A percentile compares a stretch with the other conserved stretches of the same genome.
These are phyloP conservation scores for Myotis pilosus DNA, from an alignment of 2,797 vertebrate species.

Conservation along the genomic window DNA sequence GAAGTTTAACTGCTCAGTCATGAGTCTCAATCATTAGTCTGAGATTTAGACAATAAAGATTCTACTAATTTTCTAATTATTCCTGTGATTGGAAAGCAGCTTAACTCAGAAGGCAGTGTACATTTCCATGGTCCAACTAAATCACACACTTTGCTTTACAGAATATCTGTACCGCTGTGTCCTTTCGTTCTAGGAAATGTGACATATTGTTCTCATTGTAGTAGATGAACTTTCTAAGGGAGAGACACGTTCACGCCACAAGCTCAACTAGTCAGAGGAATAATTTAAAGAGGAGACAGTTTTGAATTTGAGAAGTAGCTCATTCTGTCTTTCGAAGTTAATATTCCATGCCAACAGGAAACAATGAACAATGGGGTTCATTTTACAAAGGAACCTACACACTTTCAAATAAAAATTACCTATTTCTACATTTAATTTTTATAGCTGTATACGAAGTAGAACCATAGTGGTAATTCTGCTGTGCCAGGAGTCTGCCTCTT, in stretches of 20 bases:
- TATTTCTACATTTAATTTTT: background rate
- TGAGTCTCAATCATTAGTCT: background rate
- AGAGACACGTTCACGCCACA: background rate
- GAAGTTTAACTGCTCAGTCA: background rate
- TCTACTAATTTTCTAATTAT: background rate
- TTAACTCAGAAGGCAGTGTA: background rate
- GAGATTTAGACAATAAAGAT: background rate
- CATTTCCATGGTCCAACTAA: background rate
- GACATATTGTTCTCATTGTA: background rate
- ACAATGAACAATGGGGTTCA: background rate
- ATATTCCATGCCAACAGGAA: background rate
- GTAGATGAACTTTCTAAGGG: background rate
- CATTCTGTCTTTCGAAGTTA: background rate
- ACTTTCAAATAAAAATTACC: background rate
- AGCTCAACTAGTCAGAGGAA: background rate
- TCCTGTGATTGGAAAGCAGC: background rate
- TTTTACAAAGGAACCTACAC: background rate
- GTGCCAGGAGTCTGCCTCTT: background rate
- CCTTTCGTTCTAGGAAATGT: background rate
- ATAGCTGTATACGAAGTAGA: background rate
- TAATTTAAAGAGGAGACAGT: background rate
- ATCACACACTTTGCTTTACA: background rate
- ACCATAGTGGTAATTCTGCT: background rate
- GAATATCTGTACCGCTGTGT: background rate
- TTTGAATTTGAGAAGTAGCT: background rate